Base-by-base conservation (phyloP, 2,888 invertebrate species). In the Dorcus hopei region DNA sequence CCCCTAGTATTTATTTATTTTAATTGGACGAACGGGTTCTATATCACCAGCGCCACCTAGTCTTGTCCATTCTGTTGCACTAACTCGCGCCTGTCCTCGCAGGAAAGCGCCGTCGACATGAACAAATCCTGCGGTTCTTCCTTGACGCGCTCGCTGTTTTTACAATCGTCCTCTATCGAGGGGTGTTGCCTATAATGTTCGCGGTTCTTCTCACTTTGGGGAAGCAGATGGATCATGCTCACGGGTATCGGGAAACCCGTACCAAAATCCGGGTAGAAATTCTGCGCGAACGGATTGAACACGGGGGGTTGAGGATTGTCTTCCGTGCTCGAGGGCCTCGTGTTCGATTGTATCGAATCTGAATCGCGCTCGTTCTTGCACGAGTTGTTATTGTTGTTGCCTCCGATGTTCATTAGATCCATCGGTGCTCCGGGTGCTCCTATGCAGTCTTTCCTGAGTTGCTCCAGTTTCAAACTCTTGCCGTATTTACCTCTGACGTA, bases 401-500 rank as follows among this genome's bases (percentile, higher is more conserved):
- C 80, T 67, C 61, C 68, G 62, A 70, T 70, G 61, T 58, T 68
- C 65, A 73, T 69, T 59, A 70, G 84, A 75, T 92, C 92, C 54
- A 87, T 80, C 6, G 86, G 82, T 7, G 75, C 74, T n/a, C 77
- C 77, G 3, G 90, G 90, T 0, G 90, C 90, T 56, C 90, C 91
- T 76, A 91, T 91, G 78, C 93, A 93, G 78, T 93, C 93, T 80
- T 91, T 93, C 70, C 93, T 83, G 61, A 94, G 82, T 76, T 93
- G 91, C 72, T 94, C 94, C 62, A 94, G 81, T 73, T 93, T 94
- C 59, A 94, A 81, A 73, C 93, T 93, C 78, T 94, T 94, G n/a
- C 94, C 94, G 77, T 94, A 94, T 76, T 94, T 94, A 53, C 94
- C 94, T 49, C 94, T 85, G 33, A 94, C 94, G 80, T 94, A 94